Evolutionary conservation across 2,113 vertebrate species (phyloP).

Genomic region (Rutilus rutilus): DNA sequence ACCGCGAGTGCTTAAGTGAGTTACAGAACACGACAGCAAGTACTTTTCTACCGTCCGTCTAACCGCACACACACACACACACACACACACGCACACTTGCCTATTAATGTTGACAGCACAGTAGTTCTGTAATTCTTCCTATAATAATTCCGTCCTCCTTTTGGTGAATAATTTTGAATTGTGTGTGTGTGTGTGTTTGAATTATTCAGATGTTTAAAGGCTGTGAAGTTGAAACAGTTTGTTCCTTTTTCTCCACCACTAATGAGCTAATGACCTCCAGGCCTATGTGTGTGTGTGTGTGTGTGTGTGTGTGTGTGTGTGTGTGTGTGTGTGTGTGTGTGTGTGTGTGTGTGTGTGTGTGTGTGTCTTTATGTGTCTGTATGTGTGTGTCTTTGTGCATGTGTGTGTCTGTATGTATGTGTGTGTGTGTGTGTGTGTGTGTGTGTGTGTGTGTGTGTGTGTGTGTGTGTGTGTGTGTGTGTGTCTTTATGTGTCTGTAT

Average conservation of each 20-base stretch:
- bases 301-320: neutral
- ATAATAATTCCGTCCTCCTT: slow-evolving; percentile 22
- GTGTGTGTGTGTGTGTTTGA: slow-evolving; percentile 15
- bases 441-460: neutral
- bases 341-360: neutral
- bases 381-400: neutral
- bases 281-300: neutral
- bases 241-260: slow-evolving; percentile 34
- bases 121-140: slow-evolving; percentile 16
- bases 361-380: neutral
- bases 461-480: neutral
- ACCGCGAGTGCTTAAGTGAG: neutral
- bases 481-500: no score
- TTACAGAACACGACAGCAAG: neutral
- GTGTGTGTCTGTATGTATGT: neutral
- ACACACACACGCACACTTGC: slow-evolving; percentile 20
- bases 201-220: slow-evolving; percentile 43
- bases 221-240: slow-evolving; percentile 20
- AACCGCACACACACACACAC: neutral
- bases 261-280: slow-evolving; percentile 46
- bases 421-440: neutral
- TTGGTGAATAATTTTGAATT: slow-evolving; percentile 36
- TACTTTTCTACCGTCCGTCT: neutral
- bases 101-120: slow-evolving; percentile 19
- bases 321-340: neutral